phyloP scores from a whole-genome alignment of 2,888 invertebrate genomes.

The Rosalia funebris region DNA sequence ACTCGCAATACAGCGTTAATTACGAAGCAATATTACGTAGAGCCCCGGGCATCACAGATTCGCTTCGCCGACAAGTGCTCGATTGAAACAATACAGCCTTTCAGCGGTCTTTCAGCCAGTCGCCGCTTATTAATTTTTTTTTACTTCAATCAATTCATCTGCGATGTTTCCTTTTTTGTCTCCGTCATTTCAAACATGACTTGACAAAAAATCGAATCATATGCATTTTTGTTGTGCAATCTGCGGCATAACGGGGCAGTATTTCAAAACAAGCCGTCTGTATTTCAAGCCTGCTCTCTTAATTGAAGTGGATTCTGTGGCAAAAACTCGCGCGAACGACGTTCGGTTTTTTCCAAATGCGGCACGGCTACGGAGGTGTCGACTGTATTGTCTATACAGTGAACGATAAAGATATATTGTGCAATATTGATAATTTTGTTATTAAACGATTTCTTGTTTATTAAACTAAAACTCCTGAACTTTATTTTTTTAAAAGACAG shows the following conservation, averaged over 20 bases:
- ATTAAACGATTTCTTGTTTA: neutral
- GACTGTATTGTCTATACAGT: neutral
- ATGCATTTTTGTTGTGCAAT: slow-evolving; percentile 27
- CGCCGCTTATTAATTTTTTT: slow-evolving; percentile 35
- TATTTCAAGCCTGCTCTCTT: slow-evolving; percentile 1
- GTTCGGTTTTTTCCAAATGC: neutral
- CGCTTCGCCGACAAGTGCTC: slow-evolving; percentile 37
- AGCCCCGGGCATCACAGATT: slow-evolving; percentile 29
- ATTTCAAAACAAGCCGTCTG: neutral
- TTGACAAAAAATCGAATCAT: slow-evolving; percentile 26
- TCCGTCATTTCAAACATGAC: slow-evolving; percentile 24
- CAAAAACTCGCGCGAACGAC: neutral
- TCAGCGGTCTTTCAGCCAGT: slow-evolving; percentile 36
- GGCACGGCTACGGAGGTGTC: neutral
- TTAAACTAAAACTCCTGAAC: neutral
- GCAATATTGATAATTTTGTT: neutral
- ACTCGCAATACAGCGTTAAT: slow-evolving; percentile 30
- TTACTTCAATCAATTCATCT: slow-evolving; percentile 30
- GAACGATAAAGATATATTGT: neutral
- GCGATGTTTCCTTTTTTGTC: slow-evolving; percentile 24
- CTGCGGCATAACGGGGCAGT: slow-evolving; percentile 4
- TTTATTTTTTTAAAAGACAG: neutral
- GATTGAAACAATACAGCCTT: slow-evolving; percentile 38
- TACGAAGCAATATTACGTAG: slow-evolving; percentile 38
- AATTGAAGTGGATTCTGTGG: slow-evolving; percentile 2